A percentile compares a stretch with the other conserved stretches of the same genome.
Conservation (phyloP, 2,888 invertebrate species). For the Drosophila robusta region DNA sequence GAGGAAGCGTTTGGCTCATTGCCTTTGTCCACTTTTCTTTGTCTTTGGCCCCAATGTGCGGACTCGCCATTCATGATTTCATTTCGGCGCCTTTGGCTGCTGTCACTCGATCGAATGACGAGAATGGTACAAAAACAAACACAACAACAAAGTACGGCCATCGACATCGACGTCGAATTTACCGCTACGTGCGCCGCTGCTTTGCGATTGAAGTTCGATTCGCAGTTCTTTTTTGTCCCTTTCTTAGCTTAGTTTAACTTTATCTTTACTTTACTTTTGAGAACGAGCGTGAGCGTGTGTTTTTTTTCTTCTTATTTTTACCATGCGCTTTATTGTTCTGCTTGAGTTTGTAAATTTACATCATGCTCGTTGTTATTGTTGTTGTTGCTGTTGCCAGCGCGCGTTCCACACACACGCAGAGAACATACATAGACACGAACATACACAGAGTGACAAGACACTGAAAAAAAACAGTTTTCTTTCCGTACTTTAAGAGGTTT, state of each 20-base stretch:
- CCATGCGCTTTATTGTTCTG: constrained; percentile 18
- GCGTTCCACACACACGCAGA: constrained; percentile 21
- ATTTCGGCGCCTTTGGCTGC: constrained; percentile 30
- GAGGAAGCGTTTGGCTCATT: constrained; percentile 14
- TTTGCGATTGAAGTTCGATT: constrained; percentile 27
- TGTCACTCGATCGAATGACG: constrained; percentile 22
- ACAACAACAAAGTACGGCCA: constrained; percentile 14
- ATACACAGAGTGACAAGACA: constrained; percentile 33
- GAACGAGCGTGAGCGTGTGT: background rate
- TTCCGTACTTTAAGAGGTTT: constrained; percentile 52
- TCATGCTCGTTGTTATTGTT: constrained; percentile 38
- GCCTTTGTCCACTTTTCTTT: constrained; percentile 14
- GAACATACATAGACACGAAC: constrained; percentile 10
- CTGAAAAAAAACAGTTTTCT: constrained; percentile 42
- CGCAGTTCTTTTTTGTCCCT: constrained; percentile 19
- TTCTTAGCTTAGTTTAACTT: constrained; percentile 26
- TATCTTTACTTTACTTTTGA: constrained; percentile 33
- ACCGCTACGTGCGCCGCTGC: constrained; percentile 4
- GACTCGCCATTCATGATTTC: constrained; percentile 30
- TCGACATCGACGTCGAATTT: constrained; percentile 1
- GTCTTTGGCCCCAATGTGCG: background rate
- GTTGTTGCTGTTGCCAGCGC: constrained; percentile 46
- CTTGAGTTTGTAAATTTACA: constrained; percentile 47
- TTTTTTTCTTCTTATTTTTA: constrained; percentile 18
- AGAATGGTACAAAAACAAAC: constrained; percentile 12